Percentiles rank a stretch among this genome's conserved stretches.
These are phyloP conservation scores for Liolophura sinensis DNA, from an alignment of 1,140 invertebrate species.

Conservation along the genomic window DNA sequence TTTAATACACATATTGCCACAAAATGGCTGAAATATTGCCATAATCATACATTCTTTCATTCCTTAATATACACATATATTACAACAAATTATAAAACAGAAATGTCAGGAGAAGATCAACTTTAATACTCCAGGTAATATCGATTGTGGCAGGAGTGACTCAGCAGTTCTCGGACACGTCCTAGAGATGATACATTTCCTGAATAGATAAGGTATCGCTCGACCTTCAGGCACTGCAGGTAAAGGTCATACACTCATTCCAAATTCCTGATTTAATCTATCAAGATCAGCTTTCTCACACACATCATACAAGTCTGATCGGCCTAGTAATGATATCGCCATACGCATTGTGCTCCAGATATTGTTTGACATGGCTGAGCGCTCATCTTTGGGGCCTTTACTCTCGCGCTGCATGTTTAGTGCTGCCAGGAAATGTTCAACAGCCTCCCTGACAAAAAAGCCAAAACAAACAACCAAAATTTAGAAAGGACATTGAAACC, in stretches of 20 bases:
- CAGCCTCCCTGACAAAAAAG: constrained; percentile 76
- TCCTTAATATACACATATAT: too few relatives aligned
- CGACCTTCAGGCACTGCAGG: too few relatives aligned
- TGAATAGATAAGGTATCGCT: too few relatives aligned
- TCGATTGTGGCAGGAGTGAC: too few relatives aligned
- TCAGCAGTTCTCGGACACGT: too few relatives aligned
- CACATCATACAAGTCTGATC: constrained; percentile 74
- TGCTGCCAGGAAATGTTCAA: constrained; percentile 91
- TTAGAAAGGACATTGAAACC: constrained; percentile 19
- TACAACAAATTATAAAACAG: too few relatives aligned
- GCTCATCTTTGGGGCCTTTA: constrained; percentile 61
- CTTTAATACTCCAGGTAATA: too few relatives aligned
- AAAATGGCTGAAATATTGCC: too few relatives aligned
- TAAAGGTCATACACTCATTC: constrained; percentile 24
- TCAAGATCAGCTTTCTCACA: constrained; percentile 71
- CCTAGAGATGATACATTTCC: too few relatives aligned
- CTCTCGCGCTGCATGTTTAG: constrained; percentile 90
- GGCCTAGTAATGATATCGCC: constrained; percentile 84
- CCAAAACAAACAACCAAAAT: constrained; percentile 31
- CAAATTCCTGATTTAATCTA: constrained; percentile 57
- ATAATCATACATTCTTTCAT: too few relatives aligned
- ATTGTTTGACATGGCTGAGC: constrained; percentile 78
- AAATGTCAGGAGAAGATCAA: too few relatives aligned
- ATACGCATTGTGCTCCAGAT: constrained; percentile 95
- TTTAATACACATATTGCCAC: too few relatives aligned